A percentile compares a stretch with the other conserved stretches of the same genome.
Conservation (phyloP, 2,113 vertebrate species). For the Cichladusa arquata region DNA sequence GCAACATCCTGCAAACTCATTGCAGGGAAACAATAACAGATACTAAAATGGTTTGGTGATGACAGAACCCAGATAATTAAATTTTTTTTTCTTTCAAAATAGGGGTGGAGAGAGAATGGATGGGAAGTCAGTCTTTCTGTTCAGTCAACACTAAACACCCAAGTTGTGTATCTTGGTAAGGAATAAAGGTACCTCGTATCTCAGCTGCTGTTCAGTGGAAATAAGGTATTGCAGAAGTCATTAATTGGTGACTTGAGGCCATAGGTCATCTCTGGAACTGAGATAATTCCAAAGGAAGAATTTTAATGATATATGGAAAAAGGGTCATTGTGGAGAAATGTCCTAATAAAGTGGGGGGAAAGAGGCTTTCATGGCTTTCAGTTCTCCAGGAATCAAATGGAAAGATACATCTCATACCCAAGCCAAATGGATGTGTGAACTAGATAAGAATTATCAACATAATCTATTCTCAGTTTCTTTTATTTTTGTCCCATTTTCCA, state of each 20-base stretch:
- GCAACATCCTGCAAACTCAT: slow-evolving; percentile 25
- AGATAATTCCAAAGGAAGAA: neutral
- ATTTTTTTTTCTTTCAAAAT: neutral
- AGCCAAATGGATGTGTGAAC: neutral
- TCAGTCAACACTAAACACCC: neutral
- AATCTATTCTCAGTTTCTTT: neutral
- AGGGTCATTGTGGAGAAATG: neutral
- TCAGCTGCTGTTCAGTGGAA: neutral
- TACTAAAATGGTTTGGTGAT: neutral
- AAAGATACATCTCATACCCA: neutral
- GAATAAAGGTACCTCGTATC: neutral
- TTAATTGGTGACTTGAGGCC: neutral
- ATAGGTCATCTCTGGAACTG: neutral
- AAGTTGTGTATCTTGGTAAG: neutral
- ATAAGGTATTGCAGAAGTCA: neutral
- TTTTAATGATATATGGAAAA: neutral
- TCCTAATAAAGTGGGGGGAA: neutral
- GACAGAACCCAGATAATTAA: neutral
- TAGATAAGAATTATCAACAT: neutral
- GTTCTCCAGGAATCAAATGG: neutral
- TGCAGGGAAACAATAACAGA: neutral
- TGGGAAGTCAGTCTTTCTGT: neutral
- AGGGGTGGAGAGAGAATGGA: neutral
- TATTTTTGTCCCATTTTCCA: neutral
- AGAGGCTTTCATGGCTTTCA: neutral